Base-by-base conservation (phyloP, 2,113 vertebrate species). In the Mystacornis crossleyi region DNA sequence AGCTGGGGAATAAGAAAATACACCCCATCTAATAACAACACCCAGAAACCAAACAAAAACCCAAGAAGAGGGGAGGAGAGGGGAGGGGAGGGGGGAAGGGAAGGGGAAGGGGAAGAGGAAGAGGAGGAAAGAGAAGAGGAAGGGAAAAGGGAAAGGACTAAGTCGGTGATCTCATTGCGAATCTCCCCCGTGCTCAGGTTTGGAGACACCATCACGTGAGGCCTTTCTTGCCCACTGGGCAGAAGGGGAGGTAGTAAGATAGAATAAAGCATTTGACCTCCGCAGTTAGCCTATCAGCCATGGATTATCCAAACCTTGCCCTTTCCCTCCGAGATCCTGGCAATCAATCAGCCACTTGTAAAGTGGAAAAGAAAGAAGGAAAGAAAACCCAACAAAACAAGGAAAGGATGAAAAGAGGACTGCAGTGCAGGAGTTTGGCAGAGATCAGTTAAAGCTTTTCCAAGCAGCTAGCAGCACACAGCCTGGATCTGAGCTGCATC, bases 381-480 rank as follows among this genome's bases (percentile, higher is more conserved):
- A 38, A 43, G 34, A 34, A 15, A 43, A 43, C 34, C 33, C 10
- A 15, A 11, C 8, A 9, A 38, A 53, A 33, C 33, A 75, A 77
- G 10, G 11, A 43, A 36, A 38, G 28, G 38, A 36, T 67, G 36
- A 75, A 87, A 74, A 74, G 34, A 65, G 51, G 61, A 74, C 42
- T 81, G 55, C 40, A 36, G 67, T 72, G 73, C 57, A 81, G 73
- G 86, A 89, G 73, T 60, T 55, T 95, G 96, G 91, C 93, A 94
- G 51, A 78, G 77, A 74, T 6, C 61, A 40, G 18, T 17, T 53
- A 60, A 70, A 78, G 77, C 48, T 89, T 91, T 91, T 86, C 86
- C 94, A 91, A 84, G 81, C n/a, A 69, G 53, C 64, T 47, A 62
- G 72, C 42, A 81, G 67, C 6, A 29, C 60, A 67, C 14, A 42